Percentiles rank a stretch among this genome's conserved stretches.
Evolutionary conservation across 2,888 invertebrate genomes (phyloP).

Genomic region (Tenodera sinensis): DNA sequence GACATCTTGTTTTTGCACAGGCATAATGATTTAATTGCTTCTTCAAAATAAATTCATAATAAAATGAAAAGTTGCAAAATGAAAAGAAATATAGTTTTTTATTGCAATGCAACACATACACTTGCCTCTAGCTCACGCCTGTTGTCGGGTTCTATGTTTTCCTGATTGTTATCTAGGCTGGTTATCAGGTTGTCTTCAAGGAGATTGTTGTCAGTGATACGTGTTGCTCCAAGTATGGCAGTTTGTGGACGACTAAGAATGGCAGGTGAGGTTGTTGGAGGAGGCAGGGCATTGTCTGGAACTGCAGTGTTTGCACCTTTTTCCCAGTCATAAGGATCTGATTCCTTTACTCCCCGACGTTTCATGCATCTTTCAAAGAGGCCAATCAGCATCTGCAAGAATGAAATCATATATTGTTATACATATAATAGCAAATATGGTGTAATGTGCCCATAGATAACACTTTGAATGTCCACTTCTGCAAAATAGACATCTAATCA

Average conservation of each 20-base stretch:
- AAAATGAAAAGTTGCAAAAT: too few relatives aligned
- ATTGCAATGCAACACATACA: constrained; percentile 20
- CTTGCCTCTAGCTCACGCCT: constrained; percentile 50
- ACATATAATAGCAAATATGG: neutral
- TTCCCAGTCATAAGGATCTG: constrained; percentile 96
- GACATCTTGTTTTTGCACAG: too few relatives aligned
- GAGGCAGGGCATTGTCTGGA: constrained; percentile 32
- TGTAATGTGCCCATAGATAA: too few relatives aligned
- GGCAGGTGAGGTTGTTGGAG: constrained; percentile 35
- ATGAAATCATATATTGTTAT: constrained; percentile 10
- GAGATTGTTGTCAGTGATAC: constrained; percentile 47
- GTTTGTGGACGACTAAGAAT: constrained; percentile 40
- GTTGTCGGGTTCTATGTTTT: constrained; percentile 66
- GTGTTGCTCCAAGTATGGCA: constrained; percentile 37
- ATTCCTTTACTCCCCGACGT: constrained; percentile 81
- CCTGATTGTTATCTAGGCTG: constrained; percentile 59
- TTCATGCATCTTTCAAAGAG: constrained; percentile 92
- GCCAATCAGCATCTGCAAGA: constrained; percentile 69
- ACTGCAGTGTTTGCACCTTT: constrained; percentile 45
- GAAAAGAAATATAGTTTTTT: neutral
- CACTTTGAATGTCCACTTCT: too few relatives aligned
- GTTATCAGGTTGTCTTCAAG: constrained; percentile 40
- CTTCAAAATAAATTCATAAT: too few relatives aligned
- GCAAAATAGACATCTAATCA: too few relatives aligned
- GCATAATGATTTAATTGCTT: too few relatives aligned